Conservation (phyloP, 2,113 vertebrate species). For the Chrysochloris asiatica region DNA sequence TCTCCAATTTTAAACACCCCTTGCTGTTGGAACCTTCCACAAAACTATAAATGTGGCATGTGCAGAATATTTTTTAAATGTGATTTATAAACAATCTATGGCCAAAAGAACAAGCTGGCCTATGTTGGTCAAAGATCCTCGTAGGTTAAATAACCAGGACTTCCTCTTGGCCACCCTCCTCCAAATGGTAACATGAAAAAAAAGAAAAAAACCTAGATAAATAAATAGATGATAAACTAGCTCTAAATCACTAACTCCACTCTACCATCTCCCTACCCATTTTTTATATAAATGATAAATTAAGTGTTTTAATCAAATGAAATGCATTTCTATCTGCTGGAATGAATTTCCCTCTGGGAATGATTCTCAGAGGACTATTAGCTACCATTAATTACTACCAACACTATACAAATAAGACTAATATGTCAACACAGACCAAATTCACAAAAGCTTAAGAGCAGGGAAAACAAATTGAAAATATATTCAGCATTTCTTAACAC, state of each 20-base stretch:
- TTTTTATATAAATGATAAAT: constrained; percentile 36
- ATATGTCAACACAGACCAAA: not conserved
- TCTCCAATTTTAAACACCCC: not conserved
- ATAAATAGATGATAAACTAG: constrained; percentile 21
- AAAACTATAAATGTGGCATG: constrained; percentile 35
- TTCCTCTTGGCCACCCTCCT: no score
- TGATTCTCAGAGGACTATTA: constrained; percentile 23
- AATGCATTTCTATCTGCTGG: constrained; percentile 31
- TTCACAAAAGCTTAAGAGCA: constrained; percentile 1
- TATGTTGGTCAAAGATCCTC: not conserved
- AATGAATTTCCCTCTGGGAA: constrained; percentile 34
- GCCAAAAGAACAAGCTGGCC: not conserved
- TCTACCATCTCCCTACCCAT: not conserved
- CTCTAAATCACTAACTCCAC: not conserved
- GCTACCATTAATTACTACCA: not conserved
- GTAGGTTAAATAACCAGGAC: not conserved
- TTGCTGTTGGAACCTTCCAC: not conserved
- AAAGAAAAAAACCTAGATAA: not conserved
- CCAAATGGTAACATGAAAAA: no score
- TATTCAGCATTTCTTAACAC: not conserved
- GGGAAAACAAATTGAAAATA: constrained; percentile 43
- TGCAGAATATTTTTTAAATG: not conserved
- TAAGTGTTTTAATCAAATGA: not conserved
- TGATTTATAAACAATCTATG: constrained; percentile 19
- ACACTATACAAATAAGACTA: constrained; percentile 36